Evolutionary conservation across 1,140 invertebrate species (phyloP).

Genomic region (Diachasma alloeum): DNA sequence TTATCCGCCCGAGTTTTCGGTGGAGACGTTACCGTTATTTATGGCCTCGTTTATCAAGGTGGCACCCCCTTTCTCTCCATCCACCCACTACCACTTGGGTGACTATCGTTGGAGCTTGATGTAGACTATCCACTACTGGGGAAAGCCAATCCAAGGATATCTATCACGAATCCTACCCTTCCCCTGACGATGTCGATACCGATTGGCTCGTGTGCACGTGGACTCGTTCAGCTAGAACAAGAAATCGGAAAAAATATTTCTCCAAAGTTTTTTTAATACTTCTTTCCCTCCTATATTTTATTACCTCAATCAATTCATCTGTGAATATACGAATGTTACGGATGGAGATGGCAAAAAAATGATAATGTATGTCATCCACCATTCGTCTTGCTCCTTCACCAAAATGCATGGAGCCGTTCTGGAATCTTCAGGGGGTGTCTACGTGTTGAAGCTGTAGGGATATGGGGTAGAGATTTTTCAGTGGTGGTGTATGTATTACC

Average conservation of each 20-base stretch:
- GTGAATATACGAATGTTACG: not conserved
- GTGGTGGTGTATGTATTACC: not conserved
- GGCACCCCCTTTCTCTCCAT: conserved; percentile 49
- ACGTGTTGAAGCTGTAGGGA: not conserved
- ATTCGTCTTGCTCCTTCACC: not conserved
- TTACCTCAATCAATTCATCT: not conserved
- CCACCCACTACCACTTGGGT: conserved; percentile 23
- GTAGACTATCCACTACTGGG: conserved; percentile 56
- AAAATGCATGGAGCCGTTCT: not conserved
- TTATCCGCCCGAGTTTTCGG: conserved; percentile 58
- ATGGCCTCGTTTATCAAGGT: conserved; percentile 63
- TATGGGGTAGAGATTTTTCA: not conserved
- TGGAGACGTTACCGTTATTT: conserved; percentile 64
- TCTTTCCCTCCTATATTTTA: not conserved
- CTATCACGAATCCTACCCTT: conserved; percentile 36
- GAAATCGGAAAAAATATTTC: not conserved
- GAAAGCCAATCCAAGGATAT: conserved; percentile 59
- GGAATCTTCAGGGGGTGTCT: not conserved
- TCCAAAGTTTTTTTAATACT: not conserved
- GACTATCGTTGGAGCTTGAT: conserved; percentile 34
- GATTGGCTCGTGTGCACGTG: conserved; percentile 10
- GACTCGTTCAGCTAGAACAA: not conserved
- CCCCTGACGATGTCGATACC: conserved; percentile 8
- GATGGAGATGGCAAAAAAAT: not conserved
- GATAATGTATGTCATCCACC: not conserved